These are phyloP conservation scores for Corythoichthys haematopterus DNA, from an alignment of 2,113 vertebrate genomes.

Conservation along the genomic window DNA sequence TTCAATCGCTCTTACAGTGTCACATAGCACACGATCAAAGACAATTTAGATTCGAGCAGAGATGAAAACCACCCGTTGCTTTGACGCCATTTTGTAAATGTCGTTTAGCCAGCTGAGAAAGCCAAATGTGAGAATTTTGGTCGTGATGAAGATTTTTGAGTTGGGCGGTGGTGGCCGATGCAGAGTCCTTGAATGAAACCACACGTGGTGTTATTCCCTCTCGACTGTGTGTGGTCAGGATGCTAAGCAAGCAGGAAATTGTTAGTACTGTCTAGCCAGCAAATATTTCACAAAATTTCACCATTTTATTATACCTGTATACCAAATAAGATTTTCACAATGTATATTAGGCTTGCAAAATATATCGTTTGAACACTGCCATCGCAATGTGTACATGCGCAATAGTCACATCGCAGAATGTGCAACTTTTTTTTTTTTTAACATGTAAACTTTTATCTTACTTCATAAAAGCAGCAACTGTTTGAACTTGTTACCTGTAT, in stretches of 20 bases:
- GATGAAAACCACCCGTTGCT: slow-evolving; percentile 28
- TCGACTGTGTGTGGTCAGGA: slow-evolving; percentile 39
- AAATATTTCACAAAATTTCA: slow-evolving; percentile 30
- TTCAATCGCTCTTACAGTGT: slow-evolving; percentile 29
- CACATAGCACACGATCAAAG: slow-evolving; percentile 49
- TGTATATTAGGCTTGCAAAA: too few species aligned
- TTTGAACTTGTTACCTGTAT: too few species aligned
- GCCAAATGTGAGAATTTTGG: slow-evolving; percentile 62
- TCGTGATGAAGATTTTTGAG: slow-evolving; percentile 12
- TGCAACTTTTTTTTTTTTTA: too few species aligned
- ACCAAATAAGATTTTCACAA: too few species aligned
- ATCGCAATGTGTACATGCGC: too few species aligned
- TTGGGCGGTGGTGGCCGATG: slow-evolving; percentile 27
- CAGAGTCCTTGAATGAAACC: slow-evolving; percentile 32
- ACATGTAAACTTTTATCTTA: too few species aligned
- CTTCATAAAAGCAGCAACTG: too few species aligned
- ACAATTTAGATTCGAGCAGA: slow-evolving; percentile 16
- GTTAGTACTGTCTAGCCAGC: slow-evolving; percentile 19
- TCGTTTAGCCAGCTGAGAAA: slow-evolving; percentile 60
- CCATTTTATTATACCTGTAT: too few species aligned
- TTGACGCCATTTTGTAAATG: slow-evolving; percentile 61
- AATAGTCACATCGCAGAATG: too few species aligned
- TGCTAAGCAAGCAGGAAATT: slow-evolving; percentile 31
- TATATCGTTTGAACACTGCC: too few species aligned
- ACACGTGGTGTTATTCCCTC: slow-evolving; percentile 38